These are phyloP conservation scores for Hydractinia symbiolongicarpus DNA, from an alignment of 30 jellyfish, hydroid and myxozoan species.

Conservation along the genomic window DNA sequence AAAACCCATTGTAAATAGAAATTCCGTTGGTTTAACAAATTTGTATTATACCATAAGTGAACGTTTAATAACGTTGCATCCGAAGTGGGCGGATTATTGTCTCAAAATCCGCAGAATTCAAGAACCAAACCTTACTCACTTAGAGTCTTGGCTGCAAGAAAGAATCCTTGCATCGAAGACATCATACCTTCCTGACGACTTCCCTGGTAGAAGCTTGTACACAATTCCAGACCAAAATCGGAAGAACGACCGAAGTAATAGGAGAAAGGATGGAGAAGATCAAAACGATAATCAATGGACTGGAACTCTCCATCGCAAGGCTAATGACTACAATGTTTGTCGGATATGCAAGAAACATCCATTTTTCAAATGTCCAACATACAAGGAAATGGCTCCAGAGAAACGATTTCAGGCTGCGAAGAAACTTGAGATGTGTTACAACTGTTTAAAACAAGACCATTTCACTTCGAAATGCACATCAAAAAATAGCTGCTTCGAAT, in stretches of 20 bases:
- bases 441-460: neutral
- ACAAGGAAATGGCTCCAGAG: neutral
- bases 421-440: neutral
- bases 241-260: neutral
- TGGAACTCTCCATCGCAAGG: neutral
- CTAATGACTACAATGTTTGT: neutral
- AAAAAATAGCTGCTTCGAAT: neutral
- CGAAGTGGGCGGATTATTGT: constrained; percentile 4
- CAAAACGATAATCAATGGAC: constrained; percentile 6
- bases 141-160: neutral
- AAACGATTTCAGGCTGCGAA: neutral
- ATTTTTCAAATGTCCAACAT: neutral
- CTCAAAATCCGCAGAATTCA: neutral
- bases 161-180: neutral
- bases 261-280: neutral
- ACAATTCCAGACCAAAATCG: neutral
- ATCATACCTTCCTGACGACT: neutral
- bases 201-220: neutral
- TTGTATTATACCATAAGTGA: neutral
- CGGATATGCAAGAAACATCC: neutral
- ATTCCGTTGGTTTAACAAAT: neutral
- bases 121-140: constrained; percentile 4
- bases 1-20: neutral
- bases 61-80: neutral
- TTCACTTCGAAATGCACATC: neutral